A percentile compares a stretch with the other conserved stretches of the same genome.
Conservation (phyloP, 2,113 vertebrate genomes). For the Apistogramma diplotaenia region DNA sequence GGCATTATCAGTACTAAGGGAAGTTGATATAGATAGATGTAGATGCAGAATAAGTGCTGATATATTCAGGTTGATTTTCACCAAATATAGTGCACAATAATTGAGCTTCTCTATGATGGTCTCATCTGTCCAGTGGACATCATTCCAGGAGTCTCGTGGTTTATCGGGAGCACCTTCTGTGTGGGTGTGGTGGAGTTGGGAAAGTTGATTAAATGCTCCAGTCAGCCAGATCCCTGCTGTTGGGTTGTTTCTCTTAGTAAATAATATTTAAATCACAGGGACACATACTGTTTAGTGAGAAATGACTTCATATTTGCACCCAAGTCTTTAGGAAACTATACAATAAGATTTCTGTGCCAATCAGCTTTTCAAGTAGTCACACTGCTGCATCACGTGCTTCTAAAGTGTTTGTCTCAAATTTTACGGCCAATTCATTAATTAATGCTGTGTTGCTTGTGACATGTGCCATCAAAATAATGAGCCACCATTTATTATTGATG, state of each 20-base stretch:
- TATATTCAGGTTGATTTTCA: too few relatives aligned
- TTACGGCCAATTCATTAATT: slow-evolving; percentile 35
- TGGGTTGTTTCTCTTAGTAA: background rate
- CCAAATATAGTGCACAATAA: accelerated
- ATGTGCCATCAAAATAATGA: slow-evolving; percentile 51
- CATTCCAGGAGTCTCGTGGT: background rate
- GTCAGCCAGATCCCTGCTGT: background rate
- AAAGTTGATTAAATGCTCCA: background rate
- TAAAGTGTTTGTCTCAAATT: slow-evolving; percentile 2
- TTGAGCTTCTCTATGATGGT: background rate
- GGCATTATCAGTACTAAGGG: background rate
- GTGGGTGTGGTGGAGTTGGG: background rate
- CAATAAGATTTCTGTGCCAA: background rate
- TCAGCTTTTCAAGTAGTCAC: background rate
- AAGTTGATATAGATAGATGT: background rate
- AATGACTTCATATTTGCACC: background rate
- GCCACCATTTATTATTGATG: slow-evolving; percentile 54
- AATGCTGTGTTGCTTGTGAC: slow-evolving; percentile 43
- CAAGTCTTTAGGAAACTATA: background rate
- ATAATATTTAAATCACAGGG: background rate
- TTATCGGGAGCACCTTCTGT: background rate
- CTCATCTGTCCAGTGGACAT: background rate
- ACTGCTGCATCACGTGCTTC: background rate
- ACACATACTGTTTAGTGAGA: background rate
- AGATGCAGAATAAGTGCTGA: too few relatives aligned